Conservation (phyloP, 2,797 vertebrate genomes). For the Lophotriccus pileatus region DNA sequence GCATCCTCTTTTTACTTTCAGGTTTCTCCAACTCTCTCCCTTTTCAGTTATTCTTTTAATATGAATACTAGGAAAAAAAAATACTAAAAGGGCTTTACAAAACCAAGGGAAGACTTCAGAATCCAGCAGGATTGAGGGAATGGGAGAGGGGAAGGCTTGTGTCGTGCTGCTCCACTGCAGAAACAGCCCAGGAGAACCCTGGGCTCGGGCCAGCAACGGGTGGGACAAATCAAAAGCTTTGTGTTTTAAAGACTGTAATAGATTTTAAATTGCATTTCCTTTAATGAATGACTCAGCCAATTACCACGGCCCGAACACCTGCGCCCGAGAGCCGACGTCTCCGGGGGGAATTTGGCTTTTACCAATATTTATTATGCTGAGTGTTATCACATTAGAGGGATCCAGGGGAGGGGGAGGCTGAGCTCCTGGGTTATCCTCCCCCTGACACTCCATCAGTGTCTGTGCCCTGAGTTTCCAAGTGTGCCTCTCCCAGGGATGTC, state of each 20-base stretch:
- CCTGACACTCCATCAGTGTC: accelerated
- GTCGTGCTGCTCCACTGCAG: background rate
- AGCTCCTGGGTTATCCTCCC: background rate
- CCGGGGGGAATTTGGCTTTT: conserved; percentile 61
- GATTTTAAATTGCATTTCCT: conserved; percentile 68
- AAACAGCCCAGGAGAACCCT: background rate
- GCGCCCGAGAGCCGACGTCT: conserved; percentile 39
- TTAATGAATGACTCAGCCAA: conserved; percentile 71
- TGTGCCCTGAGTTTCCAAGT: background rate
- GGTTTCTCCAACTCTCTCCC: background rate
- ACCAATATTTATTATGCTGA: conserved; percentile 67
- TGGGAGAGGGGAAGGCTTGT: background rate
- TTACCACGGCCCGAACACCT: conserved; percentile 65
- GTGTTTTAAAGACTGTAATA: conserved; percentile 57
- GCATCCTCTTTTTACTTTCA: background rate
- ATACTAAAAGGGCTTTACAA: background rate
- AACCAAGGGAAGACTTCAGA: background rate
- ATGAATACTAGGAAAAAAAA: background rate
- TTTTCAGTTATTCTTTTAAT: background rate
- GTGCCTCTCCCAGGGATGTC: background rate
- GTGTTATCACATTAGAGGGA: conserved; percentile 24
- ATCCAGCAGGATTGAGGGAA: background rate
- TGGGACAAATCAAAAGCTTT: conserved; percentile 44
- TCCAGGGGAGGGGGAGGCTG: background rate
- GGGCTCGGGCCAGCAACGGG: conserved; percentile 24